Evolutionary conservation across 1,140 invertebrate genomes (phyloP), one percentile per base, ranked within the genome.

Genomic region (Gonatopus flavifemur): DNA sequence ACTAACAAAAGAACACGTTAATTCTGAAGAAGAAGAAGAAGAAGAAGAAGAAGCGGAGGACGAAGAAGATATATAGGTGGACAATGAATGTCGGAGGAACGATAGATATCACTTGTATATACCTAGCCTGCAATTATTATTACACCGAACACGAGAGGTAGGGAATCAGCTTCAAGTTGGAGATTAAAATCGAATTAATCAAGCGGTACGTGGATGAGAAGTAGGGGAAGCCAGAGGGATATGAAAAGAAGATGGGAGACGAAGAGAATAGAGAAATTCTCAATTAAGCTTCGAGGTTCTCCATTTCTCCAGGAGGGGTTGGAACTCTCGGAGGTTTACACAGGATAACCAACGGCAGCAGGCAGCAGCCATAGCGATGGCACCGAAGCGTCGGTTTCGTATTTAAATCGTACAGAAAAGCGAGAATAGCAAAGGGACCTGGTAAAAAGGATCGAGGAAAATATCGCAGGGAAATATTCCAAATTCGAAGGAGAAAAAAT

Each of bases 121-220:
- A n/a, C n/a, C n/a, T 31, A 50, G 38, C 24, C 31, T 43, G 42
- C 43, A 49, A 49, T 53, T 47, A 52, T 60, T 46, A 45, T 22
- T 8, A 28, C 31, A 21, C 42, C 25, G 42, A 55, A 51, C 25
- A 15, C 39, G 19, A 28, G 35, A 55, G 45, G 18, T 18, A 19
- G n/a, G n/a, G 39, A 50, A 56, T 61, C 49, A 54, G 53, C 52
- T 36, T 30, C 46, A 30, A 41, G 42, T 57, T 49, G 43, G 49
- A 50, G 40, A 42, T 50, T 57, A 51, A 57, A 59, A 61, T 62
- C 50, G 49, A 57, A 61, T 62, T 61, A 61, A 62, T 62, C 58
- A 61, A 61, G 35, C 31, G 37, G 32, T 15, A 5, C 2, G 6
- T 15, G 24, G 31, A 38, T 24, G 24, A 28, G 40, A 24, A 18